Conservation (phyloP, 2,888 invertebrate genomes). For the Eupithecia dodoneata region DNA sequence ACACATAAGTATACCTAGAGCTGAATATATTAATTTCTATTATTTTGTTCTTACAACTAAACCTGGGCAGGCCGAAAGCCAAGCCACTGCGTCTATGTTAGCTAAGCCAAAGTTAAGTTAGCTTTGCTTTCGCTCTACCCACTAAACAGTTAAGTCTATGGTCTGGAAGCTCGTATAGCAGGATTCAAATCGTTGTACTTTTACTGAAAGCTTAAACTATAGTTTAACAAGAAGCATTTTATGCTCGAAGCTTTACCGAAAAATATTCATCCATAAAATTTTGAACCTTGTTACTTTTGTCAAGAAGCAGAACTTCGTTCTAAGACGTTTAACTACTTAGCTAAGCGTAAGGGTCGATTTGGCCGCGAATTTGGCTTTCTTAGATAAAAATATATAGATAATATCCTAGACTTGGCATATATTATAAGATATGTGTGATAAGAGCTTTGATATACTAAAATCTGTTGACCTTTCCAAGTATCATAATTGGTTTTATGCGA, state of each 20-base stretch:
- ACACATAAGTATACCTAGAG: not conserved
- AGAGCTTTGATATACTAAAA: not conserved
- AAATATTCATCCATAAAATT: slow-evolving; percentile 1
- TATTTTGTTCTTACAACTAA: not conserved
- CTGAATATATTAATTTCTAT: not conserved
- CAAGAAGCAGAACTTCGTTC: slow-evolving; percentile 4
- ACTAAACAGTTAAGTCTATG: slow-evolving; percentile 2
- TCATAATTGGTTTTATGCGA: not conserved
- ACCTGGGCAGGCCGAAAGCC: not conserved
- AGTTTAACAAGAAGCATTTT: slow-evolving; percentile 22
- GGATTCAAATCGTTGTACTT: slow-evolving; percentile 29
- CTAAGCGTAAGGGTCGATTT: slow-evolving; percentile 18
- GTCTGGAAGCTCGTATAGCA: slow-evolving; percentile 34
- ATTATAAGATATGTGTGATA: not conserved
- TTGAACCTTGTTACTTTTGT: slow-evolving; percentile 8
- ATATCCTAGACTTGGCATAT: not conserved
- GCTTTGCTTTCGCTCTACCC: not conserved
- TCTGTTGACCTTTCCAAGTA: not conserved
- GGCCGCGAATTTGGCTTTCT: slow-evolving; percentile 19
- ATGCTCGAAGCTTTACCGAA: slow-evolving; percentile 11
- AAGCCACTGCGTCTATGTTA: not conserved
- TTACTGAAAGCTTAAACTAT: slow-evolving; percentile 27
- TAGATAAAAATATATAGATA: not conserved
- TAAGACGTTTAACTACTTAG: slow-evolving; percentile 6
- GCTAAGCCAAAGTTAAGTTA: not conserved